Conservation (phyloP, 2,888 invertebrate species). For the Venusia cambrica region DNA sequence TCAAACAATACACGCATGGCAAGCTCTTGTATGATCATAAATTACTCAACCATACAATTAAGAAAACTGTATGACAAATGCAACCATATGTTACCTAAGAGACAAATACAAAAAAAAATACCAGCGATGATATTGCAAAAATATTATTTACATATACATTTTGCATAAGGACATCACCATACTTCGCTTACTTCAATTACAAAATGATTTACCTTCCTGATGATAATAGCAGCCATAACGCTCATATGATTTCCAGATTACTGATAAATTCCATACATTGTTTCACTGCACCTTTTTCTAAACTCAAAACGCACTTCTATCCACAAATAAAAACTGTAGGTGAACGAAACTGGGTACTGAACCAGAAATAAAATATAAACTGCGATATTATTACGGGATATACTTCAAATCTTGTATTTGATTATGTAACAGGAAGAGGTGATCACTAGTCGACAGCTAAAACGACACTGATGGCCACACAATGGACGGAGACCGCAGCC, state of each 20-base stretch:
- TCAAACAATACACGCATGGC: too few relatives aligned
- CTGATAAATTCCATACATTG: constrained; percentile 7
- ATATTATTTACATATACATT: too few relatives aligned
- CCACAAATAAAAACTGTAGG: not conserved
- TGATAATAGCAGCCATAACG: constrained; percentile 38
- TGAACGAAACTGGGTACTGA: too few relatives aligned
- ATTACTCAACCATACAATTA: too few relatives aligned
- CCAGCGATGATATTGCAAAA: too few relatives aligned
- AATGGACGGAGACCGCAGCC: constrained; percentile 49
- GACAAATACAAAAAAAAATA: too few relatives aligned
- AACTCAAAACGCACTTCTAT: not conserved
- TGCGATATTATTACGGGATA: not conserved
- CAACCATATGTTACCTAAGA: too few relatives aligned
- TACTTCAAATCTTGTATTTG: constrained; percentile 2
- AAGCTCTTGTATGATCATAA: too few relatives aligned
- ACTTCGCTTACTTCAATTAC: too few relatives aligned
- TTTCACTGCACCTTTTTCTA: constrained; percentile 8
- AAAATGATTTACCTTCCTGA: constrained; percentile 37
- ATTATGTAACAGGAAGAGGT: constrained; percentile 17
- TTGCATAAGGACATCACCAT: too few relatives aligned
- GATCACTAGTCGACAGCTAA: constrained; percentile 30
- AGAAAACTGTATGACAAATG: too few relatives aligned
- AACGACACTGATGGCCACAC: constrained; percentile 48
- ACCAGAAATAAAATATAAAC: too few relatives aligned
- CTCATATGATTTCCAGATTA: constrained; percentile 4